A percentile compares a stretch with the other conserved stretches of the same genome.
phyloP scores from a whole-genome alignment of 2,888 invertebrate species.

The Sesia bembeciformis region DNA sequence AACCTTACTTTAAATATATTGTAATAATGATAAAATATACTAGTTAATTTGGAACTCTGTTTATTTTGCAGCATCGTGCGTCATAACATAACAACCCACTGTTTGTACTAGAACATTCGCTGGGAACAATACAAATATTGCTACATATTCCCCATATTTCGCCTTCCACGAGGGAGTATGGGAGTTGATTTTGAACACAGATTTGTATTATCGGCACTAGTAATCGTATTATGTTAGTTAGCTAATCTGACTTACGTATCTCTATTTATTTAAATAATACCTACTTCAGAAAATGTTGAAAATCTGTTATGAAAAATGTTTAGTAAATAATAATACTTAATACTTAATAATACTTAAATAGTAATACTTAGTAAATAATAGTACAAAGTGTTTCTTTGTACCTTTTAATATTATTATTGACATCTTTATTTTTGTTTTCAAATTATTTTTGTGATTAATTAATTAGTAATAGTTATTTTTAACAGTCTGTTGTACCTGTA shows the following conservation, averaged over 20 bases:
- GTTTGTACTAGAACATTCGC: constrained; percentile 21
- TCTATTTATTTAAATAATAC: no score
- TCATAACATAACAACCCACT: constrained; percentile 48
- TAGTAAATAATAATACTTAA: no score
- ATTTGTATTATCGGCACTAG: constrained; percentile 46
- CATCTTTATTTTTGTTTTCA: no score
- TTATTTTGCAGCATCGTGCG: constrained; percentile 53
- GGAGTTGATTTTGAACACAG: constrained; percentile 48
- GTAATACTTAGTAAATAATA: no score
- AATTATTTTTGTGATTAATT: no score
- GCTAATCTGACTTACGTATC: constrained; percentile 25
- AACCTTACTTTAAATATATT: constrained; percentile 69
- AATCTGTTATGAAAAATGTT: no score
- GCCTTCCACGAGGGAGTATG: constrained; percentile 21
- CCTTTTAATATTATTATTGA: no score
- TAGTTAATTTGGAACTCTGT: constrained; percentile 61
- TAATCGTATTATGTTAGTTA: constrained; percentile 52
- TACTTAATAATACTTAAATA: no score
- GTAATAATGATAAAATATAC: constrained; percentile 71
- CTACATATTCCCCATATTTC: constrained; percentile 66
- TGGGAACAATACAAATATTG: constrained; percentile 44
- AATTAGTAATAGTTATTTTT: no score
- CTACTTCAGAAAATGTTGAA: no score
- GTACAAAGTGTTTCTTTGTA: no score
- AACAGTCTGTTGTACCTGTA: no score